phyloP scores from a whole-genome alignment of 2,888 invertebrate genomes.

The Nomada fucata region DNA sequence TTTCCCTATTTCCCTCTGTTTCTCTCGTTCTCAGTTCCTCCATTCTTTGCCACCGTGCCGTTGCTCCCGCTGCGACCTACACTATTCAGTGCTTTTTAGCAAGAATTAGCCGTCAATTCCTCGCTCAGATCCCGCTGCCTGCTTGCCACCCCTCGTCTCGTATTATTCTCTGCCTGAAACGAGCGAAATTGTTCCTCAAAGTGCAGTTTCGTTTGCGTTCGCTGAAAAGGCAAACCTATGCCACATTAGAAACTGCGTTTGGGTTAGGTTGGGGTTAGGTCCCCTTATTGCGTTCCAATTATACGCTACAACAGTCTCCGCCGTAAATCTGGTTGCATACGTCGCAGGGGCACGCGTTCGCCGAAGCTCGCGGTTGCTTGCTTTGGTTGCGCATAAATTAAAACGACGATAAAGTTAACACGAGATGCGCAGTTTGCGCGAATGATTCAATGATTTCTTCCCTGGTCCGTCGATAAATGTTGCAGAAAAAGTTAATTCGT shows the following conservation, averaged over 20 bases:
- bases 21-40: slow-evolving; percentile 6
- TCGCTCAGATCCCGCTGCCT: slow-evolving; percentile 11
- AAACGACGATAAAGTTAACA: background rate
- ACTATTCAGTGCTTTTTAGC: slow-evolving; percentile 48
- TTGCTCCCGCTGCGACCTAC: slow-evolving; percentile 50
- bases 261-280: slow-evolving; percentile 1
- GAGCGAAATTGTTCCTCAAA: slow-evolving; percentile 11
- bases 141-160: background rate
- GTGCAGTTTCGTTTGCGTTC: slow-evolving; percentile 12
- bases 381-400: no score
- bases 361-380: no score
- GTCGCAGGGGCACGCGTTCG: background rate
- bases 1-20: slow-evolving; percentile 33
- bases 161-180: slow-evolving; percentile 15
- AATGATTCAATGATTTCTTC: slow-evolving; percentile 14
- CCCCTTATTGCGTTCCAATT: background rate
- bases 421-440: background rate
- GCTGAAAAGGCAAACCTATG: slow-evolving; percentile 18
- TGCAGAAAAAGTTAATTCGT: slow-evolving; percentile 46
- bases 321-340: background rate
- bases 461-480: slow-evolving; percentile 50
- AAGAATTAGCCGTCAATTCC: slow-evolving; percentile 60
- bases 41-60: slow-evolving; percentile 33
- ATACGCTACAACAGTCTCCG: background rate
- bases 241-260: slow-evolving; percentile 26